phyloP scores from a whole-genome alignment of 2,888 invertebrate species.

The Nezara viridula region DNA sequence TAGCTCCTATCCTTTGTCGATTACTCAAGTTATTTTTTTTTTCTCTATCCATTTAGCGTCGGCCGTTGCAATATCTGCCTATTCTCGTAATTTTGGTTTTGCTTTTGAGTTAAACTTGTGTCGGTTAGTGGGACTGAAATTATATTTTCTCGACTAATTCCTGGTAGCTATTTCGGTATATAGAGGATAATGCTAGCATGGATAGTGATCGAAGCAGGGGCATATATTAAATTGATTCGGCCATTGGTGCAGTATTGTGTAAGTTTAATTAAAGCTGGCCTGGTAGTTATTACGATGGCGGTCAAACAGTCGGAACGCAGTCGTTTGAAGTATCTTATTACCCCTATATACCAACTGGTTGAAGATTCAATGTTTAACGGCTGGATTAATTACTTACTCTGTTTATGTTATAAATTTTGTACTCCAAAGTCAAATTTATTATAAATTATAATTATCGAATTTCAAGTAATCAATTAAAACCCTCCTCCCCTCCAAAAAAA shows the following conservation, averaged over 20 bases:
- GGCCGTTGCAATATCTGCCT: background rate
- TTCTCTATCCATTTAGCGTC: background rate
- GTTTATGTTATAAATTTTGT: background rate
- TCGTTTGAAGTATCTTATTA: slow-evolving; percentile 27
- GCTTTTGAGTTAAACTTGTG: background rate
- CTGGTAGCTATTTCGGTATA: background rate
- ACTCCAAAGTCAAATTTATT: background rate
- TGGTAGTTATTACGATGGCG: background rate
- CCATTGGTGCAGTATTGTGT: background rate
- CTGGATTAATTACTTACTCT: background rate
- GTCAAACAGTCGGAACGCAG: slow-evolving; percentile 6
- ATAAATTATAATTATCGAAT: background rate
- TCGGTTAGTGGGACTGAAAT: background rate
- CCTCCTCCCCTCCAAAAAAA: too few relatives aligned
- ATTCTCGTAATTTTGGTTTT: background rate
- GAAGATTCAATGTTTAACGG: background rate
- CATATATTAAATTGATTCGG: slow-evolving; percentile 1
- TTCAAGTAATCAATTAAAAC: too few relatives aligned
- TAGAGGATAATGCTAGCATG: background rate
- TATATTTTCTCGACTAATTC: background rate
- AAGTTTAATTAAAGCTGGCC: background rate
- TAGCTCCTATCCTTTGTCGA: background rate
- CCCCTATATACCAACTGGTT: background rate
- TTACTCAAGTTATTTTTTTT: background rate
- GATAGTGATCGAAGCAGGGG: background rate